Conservation (phyloP, 2,797 vertebrate species). For the Notolepis coatsorum region DNA sequence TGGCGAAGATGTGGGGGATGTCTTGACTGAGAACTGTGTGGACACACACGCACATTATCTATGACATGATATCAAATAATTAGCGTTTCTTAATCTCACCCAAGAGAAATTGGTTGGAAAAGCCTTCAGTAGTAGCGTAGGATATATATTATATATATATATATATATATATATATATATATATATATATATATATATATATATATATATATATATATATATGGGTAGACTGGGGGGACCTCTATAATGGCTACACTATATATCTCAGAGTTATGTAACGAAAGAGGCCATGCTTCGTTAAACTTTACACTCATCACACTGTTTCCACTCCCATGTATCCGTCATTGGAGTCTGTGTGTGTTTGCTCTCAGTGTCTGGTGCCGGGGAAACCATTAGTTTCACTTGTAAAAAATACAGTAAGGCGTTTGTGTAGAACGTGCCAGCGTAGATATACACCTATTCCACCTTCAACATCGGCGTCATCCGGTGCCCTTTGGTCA, state of each 20-base stretch:
- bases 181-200: too few species aligned
- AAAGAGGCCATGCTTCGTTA: slow-evolving; percentile 50
- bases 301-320: slow-evolving; percentile 48
- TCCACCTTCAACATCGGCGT: background rate
- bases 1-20: slow-evolving; percentile 98
- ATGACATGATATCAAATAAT: background rate
- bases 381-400: slow-evolving; percentile 35
- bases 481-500: background rate
- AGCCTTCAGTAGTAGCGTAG: slow-evolving; percentile 14
- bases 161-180: too few species aligned
- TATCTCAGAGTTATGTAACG: slow-evolving; percentile 69
- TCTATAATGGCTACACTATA: slow-evolving; percentile 26
- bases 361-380: slow-evolving; percentile 42
- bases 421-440: slow-evolving; percentile 14
- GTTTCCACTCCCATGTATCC: slow-evolving; percentile 29
- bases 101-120: slow-evolving; percentile 10
- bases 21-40: slow-evolving; percentile 68
- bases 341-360: slow-evolving; percentile 21
- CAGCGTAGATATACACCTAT: background rate
- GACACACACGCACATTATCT: slow-evolving; percentile 50
- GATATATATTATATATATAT: too few species aligned
- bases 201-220: too few species aligned
- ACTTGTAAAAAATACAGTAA: slow-evolving; percentile 32
- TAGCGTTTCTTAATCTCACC: background rate
- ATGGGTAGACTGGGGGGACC: too few species aligned